Conservation (phyloP, 2,113 vertebrate species). For the Leptobrachium ailaonicum region DNA sequence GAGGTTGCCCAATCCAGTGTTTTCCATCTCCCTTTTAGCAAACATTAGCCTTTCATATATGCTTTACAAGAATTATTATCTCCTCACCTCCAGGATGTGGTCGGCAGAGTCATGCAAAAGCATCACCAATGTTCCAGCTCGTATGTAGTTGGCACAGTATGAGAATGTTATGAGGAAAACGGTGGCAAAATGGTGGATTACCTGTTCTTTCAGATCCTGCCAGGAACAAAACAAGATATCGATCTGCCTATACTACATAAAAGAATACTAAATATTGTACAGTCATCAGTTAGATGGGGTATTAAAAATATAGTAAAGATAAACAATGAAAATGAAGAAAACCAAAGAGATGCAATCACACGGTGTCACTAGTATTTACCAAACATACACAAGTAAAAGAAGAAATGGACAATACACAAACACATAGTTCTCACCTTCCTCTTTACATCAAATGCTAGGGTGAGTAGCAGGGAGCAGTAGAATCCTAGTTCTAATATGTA, state of each 20-base stretch:
- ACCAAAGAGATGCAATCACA: no score
- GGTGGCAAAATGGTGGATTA: constrained; percentile 84
- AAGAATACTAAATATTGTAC: no score
- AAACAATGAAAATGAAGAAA: background rate
- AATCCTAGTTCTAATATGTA: constrained; percentile 87
- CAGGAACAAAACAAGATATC: constrained; percentile 26
- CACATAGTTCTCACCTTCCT: constrained; percentile 79
- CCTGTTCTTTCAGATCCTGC: constrained; percentile 90
- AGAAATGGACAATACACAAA: background rate
- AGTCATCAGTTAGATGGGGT: no score
- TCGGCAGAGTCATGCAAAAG: constrained; percentile 85
- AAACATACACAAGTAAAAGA: no score
- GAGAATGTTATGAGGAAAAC: constrained; percentile 86
- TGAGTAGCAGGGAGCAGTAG: constrained; percentile 84
- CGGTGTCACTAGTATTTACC: no score
- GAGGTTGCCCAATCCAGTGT: no score
- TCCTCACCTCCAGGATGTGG: constrained; percentile 82
- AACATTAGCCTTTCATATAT: background rate
- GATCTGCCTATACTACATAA: background rate
- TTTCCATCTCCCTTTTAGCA: no score
- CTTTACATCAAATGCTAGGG: constrained; percentile 84
- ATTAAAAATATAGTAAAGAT: background rate
- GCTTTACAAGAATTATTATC: no score
- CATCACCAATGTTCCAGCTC: constrained; percentile 84
- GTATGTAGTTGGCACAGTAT: constrained; percentile 85